Base-by-base conservation (phyloP, 1,140 invertebrate species). In the Lepidurus arcticus region DNA sequence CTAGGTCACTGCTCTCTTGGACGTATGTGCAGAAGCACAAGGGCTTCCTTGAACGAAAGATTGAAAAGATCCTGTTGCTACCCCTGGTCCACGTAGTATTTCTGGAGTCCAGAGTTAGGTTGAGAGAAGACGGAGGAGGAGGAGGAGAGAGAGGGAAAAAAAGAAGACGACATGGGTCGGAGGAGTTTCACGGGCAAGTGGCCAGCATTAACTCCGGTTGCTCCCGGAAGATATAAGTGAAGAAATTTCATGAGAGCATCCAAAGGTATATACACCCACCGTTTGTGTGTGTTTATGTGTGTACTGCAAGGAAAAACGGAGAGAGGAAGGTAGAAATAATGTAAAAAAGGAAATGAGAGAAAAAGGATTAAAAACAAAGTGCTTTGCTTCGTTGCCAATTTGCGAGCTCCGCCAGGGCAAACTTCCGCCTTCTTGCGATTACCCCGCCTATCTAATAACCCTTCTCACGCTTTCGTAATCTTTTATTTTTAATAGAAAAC, bases 1-100 rank as follows among this genome's bases (percentile, higher is more conserved):
- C 53, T 65, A 65, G 53, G 53, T 65, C 53, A 65, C 53, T 65
- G 53, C 53, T 65, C 53, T 65, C 53, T 65, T 65, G 53, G 53
- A 65, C 53, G 16, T 65, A 21, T 65, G 53, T 65, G 53, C 53
- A 65, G 16, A 65, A 65, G 53, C 13, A 47, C 45, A 47, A 47
- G 45, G 16, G 21, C 53, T 65, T 65, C 53, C 53, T 65, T 65
- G 53, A 65, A 65, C 16, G 53, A 65, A 65, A 16, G 21, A 21
- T n/a, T 65, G 53, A 21, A 65, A 65, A 65, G 53, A 65, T 16
- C 16, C 53, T 65, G 53, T 65, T 65, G 53, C 53, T 65, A 65
- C 53, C 53, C 53, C 21, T 21, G 16, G 13, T 65, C 53, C 53
- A 65, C 53, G 16, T 16, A 65, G 53, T 65, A 65, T 65, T 65